A percentile compares a stretch with the other conserved stretches of the same genome.
These are phyloP conservation scores for Dysmachus trigonus DNA, from an alignment of 2,888 invertebrate species.

Conservation along the genomic window DNA sequence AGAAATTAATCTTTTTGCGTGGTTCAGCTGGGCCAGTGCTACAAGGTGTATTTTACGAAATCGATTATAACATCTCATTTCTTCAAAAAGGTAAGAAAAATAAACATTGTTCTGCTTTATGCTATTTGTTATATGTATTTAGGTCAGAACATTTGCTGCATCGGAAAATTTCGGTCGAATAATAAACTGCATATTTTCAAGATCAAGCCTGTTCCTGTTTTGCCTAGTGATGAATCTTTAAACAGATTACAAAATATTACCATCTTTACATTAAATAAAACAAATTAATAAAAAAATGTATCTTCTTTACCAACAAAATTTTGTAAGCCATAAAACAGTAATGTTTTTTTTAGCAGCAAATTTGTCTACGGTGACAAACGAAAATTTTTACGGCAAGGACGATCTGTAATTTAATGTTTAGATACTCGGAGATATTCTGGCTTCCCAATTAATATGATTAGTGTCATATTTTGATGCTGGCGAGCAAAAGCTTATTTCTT, in stretches of 20 bases:
- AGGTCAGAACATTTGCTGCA: constrained; percentile 57
- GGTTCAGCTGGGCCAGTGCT: constrained; percentile 58
- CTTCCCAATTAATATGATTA: too few relatives aligned
- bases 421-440: too few relatives aligned
- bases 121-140: not conserved
- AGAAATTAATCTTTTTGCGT: constrained; percentile 57
- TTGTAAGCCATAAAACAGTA: too few relatives aligned
- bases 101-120: not conserved
- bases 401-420: too few relatives aligned
- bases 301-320: not conserved
- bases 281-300: not conserved
- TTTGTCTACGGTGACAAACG: too few relatives aligned
- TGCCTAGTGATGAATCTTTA: constrained; percentile 51
- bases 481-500: too few relatives aligned
- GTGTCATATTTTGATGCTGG: too few relatives aligned
- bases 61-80: constrained; percentile 52
- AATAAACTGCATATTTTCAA: constrained; percentile 57
- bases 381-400: too few relatives aligned
- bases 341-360: too few relatives aligned
- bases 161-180: constrained; percentile 56
- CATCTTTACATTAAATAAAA: constrained; percentile 57
- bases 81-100: constrained; percentile 46
- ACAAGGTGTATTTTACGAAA: constrained; percentile 59
- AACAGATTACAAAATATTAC: constrained; percentile 58
- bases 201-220: constrained; percentile 52